Conservation (phyloP, 2,113 vertebrate species). For the Megaptera novaeangliae region DNA sequence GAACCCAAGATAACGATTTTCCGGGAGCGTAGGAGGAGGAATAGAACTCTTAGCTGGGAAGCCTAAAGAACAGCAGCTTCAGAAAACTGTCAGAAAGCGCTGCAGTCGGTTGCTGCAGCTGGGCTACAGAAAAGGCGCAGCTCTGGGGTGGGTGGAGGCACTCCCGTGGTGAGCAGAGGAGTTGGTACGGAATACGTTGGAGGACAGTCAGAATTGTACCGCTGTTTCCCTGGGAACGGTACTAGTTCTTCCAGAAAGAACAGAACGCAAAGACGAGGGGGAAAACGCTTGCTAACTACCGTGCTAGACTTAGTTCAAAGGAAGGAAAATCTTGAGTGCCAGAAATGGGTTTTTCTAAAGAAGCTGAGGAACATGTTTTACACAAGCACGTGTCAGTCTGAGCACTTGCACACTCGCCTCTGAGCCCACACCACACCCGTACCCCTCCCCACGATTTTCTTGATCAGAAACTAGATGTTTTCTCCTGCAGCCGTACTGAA, state of each 20-base stretch:
- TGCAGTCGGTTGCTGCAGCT: conserved; percentile 45
- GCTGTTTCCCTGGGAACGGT: conserved; percentile 69
- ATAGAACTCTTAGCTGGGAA: conserved; percentile 19
- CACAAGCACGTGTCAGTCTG: neutral
- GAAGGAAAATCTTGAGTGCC: neutral
- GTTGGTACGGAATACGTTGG: conserved; percentile 32
- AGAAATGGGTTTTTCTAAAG: neutral
- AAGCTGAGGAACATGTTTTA: neutral
- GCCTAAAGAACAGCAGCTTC: conserved; percentile 38
- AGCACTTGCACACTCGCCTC: neutral
- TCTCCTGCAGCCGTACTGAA: neutral
- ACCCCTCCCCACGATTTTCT: neutral
- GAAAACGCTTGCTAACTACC: neutral
- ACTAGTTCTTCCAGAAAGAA: conserved; percentile 56
- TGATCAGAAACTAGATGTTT: neutral
- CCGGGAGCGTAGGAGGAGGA: neutral
- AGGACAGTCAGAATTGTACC: conserved; percentile 59
- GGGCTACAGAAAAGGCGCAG: conserved; percentile 44
- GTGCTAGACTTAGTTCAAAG: neutral
- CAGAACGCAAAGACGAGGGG: conserved; percentile 16
- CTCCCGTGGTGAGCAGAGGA: conserved; percentile 31
- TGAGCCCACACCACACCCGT: no score
- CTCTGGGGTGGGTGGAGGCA: conserved; percentile 36
- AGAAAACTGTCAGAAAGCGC: conserved; percentile 56
- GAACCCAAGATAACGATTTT: neutral